phyloP scores from a whole-genome alignment of 2,888 invertebrate species.

The Chrysotoxum bicinctum region DNA sequence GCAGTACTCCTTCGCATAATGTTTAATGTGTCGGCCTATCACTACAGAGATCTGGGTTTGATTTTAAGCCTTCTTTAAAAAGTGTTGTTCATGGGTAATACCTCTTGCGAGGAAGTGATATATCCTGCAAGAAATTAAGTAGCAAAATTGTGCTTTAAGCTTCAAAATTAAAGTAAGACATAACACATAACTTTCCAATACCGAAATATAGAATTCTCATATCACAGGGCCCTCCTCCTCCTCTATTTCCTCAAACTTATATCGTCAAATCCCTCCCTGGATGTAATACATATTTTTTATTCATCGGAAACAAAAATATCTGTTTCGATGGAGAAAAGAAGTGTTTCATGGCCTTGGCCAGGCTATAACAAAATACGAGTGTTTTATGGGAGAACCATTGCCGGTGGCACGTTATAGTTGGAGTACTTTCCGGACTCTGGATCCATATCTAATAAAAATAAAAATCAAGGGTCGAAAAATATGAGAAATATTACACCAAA shows the following conservation, averaged over 20 bases:
- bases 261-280: conserved; percentile 1
- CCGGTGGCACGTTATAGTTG: conserved; percentile 22
- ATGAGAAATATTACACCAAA: conserved; percentile 52
- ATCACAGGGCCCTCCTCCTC: no score
- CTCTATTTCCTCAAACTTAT: neutral
- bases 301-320: neutral
- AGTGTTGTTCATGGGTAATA: no score
- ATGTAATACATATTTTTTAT: conserved; percentile 1
- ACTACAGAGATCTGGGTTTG: no score
- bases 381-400: conserved; percentile 22
- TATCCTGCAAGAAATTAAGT: no score
- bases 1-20: no score
- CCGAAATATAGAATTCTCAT: no score
- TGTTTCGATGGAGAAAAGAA: neutral
- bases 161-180: no score
- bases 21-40: no score
- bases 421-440: neutral
- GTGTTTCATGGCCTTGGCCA: conserved; percentile 20
- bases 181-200: no score
- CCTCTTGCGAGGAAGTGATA: no score
- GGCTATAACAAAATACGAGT: conserved; percentile 5
- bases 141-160: no score
- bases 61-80: no score
- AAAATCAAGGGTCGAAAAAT: conserved; percentile 41
- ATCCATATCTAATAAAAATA: neutral